Evolutionary conservation across 30 jellyfish, hydroid and myxozoan species (phyloP), one percentile per base, ranked within the genome.

Genomic region (Cassiopea andromeda): DNA sequence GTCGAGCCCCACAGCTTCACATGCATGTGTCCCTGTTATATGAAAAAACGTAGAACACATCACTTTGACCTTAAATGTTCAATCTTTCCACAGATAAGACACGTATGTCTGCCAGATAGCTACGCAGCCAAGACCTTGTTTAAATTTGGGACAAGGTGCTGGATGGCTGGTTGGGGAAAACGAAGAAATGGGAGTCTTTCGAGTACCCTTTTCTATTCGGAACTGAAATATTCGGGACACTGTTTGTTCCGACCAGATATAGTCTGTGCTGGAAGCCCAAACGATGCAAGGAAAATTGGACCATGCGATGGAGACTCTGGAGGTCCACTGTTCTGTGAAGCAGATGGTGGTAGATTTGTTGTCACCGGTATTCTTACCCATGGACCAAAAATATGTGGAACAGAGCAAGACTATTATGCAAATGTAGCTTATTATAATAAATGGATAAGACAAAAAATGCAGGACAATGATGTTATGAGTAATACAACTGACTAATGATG

Each of bases 81-180:
- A 43, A 13, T 1, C 5, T 75, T 75, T 10, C 59, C 46, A 2
- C 67, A 89, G 96, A 47, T 89, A 9, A 85, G 84, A 46, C 54
- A 78, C 8, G 75, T 89, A 1, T 89, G 96, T 66, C 75, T 89
- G 46, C 96, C 96, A 16, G 91, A 74, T 17, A 44, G 77, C 15
- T 50, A 58, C 2, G 54, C 88, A 12, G 81, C 44, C 60, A 49
- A 80, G 46, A 44, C 58, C 14, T 84, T 80, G 2, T 38, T 75
- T 19, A 7, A 61, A 9, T 6, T 6, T 15, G 66, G 73, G 17
- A 60, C 96, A 57, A 72, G n/a, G 49, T 90, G 97, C 73, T 90
- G 97, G 97, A 83, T 90, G 91, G 97, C 90, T 8, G 97, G 97
- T 46, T 90, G 97, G 97, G 97, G 97, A 46, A 90, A 67, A 85